Conservation (phyloP, 2,797 vertebrate species). For the Mus minutoides region DNA sequence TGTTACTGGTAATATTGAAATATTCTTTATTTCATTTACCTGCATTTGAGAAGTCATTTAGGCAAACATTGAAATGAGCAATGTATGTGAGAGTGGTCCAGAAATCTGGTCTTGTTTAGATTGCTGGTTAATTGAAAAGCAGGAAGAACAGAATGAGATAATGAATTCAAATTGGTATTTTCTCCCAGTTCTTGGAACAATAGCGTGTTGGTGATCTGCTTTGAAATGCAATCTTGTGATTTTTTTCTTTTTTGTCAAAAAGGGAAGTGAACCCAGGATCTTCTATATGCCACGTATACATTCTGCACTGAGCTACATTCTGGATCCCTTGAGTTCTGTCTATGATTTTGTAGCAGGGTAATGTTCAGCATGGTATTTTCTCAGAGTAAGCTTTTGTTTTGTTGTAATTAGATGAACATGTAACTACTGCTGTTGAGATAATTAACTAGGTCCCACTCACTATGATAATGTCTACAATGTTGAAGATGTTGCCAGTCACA, state of each 20-base stretch:
- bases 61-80: background rate
- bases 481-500: background rate
- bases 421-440: background rate
- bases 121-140: background rate
- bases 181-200: background rate
- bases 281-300: background rate
- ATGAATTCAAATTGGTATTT: background rate
- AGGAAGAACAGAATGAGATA: background rate
- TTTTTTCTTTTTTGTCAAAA: no score
- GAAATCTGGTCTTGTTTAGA: conserved; percentile 6
- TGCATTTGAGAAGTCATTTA: background rate
- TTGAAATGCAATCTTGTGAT: background rate
- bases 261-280: background rate
- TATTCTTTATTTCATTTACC: background rate
- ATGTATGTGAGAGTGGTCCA: background rate
- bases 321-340: background rate
- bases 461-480: background rate
- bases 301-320: background rate
- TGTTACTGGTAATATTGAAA: background rate
- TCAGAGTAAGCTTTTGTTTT: conserved; percentile 9
- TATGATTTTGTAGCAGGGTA: background rate
- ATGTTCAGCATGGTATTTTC: background rate
- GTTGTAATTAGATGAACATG: background rate
- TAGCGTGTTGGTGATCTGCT: background rate
- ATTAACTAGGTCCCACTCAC: background rate